Conservation (phyloP, 2,113 vertebrate genomes). For the Crotalus viridis region DNA sequence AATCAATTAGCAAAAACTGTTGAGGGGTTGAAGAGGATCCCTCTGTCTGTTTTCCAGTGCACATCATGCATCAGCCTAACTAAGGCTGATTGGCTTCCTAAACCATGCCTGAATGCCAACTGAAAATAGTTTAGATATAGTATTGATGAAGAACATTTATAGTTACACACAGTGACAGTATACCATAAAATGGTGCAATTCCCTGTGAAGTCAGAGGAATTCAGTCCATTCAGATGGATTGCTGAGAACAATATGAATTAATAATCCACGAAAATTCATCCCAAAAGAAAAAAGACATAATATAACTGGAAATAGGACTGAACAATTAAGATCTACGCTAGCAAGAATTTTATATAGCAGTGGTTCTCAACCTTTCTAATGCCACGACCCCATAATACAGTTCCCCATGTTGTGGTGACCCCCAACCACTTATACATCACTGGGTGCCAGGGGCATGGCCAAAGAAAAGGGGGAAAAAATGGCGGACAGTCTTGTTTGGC, state of each 20-base stretch:
- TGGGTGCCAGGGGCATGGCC: no score
- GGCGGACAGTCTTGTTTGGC: no score
- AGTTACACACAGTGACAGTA: neutral
- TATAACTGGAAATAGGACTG: neutral
- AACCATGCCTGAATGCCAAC: neutral
- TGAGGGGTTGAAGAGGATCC: neutral
- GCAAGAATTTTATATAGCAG: neutral
- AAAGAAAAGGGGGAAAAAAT: no score
- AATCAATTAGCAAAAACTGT: neutral
- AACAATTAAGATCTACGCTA: neutral
- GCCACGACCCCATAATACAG: no score
- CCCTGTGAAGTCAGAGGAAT: neutral
- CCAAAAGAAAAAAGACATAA: neutral
- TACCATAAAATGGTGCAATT: neutral
- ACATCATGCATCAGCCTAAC: neutral
- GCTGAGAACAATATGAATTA: neutral
- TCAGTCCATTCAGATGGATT: neutral
- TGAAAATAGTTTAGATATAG: neutral
- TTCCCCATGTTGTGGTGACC: no score
- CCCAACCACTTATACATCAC: no score
- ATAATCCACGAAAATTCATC: neutral
- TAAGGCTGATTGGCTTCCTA: neutral
- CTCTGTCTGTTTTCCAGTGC: neutral
- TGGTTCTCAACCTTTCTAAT: no score
- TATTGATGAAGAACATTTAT: neutral